Percentiles rank a stretch among this genome's conserved stretches.
phyloP scores from a whole-genome alignment of 2,888 invertebrate species.

The Spodoptera exigua region DNA sequence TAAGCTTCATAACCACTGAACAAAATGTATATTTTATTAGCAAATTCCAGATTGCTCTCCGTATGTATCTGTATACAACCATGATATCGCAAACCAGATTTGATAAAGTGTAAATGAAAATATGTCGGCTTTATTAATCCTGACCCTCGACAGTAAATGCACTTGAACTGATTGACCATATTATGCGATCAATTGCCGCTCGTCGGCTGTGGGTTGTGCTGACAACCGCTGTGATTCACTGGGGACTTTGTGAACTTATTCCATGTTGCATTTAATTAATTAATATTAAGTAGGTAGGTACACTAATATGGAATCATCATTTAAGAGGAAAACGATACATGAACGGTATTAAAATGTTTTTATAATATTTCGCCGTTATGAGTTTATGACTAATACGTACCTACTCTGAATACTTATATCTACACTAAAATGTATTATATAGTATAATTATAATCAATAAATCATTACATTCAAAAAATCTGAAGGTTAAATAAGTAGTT shows the following conservation, averaged over 20 bases:
- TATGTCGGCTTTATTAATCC: conserved; percentile 62
- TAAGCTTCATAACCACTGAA: neutral
- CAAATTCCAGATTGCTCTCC: conserved; percentile 19
- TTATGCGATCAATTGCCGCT: conserved; percentile 72
- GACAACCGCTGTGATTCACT: conserved; percentile 66
- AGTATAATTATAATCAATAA: too few species aligned
- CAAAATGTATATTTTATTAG: conserved; percentile 1
- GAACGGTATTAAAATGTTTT: too few species aligned
- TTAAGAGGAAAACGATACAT: neutral
- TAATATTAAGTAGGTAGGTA: conserved; percentile 5
- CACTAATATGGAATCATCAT: neutral
- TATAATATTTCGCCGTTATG: too few species aligned
- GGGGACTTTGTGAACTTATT: conserved; percentile 36
- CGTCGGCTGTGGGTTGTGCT: conserved; percentile 51
- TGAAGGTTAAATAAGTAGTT: too few species aligned
- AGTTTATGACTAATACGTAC: too few species aligned
- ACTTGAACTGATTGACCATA: conserved; percentile 87
- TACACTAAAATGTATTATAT: too few species aligned
- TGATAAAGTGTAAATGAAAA: conserved; percentile 35
- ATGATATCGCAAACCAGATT: conserved; percentile 23
- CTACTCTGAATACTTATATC: too few species aligned
- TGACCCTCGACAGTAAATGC: conserved; percentile 73
- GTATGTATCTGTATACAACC: neutral
- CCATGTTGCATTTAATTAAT: conserved; percentile 45
- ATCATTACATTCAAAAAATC: too few species aligned